A percentile compares a stretch with the other conserved stretches of the same genome.
These are phyloP conservation scores for Strigamia transsilvanica DNA, from an alignment of 2,888 invertebrate species.

Conservation along the genomic window DNA sequence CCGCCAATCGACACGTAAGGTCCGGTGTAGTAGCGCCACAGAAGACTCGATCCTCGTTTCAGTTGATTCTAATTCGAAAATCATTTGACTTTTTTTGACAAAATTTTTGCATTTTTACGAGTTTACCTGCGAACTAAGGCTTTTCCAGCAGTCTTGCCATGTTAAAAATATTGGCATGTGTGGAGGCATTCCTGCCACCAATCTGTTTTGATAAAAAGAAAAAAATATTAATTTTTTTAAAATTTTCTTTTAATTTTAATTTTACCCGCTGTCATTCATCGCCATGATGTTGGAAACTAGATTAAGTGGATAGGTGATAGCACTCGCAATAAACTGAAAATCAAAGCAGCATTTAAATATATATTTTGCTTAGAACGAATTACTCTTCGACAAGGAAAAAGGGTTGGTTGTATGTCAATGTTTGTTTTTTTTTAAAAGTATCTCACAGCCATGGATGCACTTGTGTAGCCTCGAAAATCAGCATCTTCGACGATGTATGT, in stretches of 20 bases:
- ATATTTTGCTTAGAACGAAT: background rate
- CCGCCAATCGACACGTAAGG: conserved; percentile 60
- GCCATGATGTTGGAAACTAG: conserved; percentile 92
- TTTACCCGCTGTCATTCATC: conserved; percentile 78
- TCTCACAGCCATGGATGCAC: conserved; percentile 70
- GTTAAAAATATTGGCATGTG: conserved; percentile 81
- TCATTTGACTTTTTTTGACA: background rate
- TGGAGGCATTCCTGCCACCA: conserved; percentile 83
- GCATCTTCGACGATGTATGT: conserved; percentile 81
- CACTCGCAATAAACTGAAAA: conserved; percentile 78
- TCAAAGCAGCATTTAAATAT: conserved; percentile 58
- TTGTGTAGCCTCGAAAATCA: conserved; percentile 70
- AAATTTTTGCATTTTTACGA: background rate
- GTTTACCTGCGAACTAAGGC: conserved; percentile 67
- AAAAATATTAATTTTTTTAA: conserved; percentile 48
- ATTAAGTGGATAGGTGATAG: conserved; percentile 89
- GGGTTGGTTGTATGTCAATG: background rate
- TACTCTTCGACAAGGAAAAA: background rate
- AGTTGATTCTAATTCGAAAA: conserved; percentile 74
- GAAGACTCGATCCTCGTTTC: conserved; percentile 84
- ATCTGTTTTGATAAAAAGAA: conserved; percentile 64
- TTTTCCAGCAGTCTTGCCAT: conserved; percentile 86
- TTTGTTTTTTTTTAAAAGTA: conserved; percentile 52
- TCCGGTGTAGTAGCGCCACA: conserved; percentile 77
- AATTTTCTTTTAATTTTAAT: conserved; percentile 53